These are phyloP conservation scores for Agrotis exclamationis DNA, from an alignment of 2,888 invertebrate genomes.

Conservation along the genomic window DNA sequence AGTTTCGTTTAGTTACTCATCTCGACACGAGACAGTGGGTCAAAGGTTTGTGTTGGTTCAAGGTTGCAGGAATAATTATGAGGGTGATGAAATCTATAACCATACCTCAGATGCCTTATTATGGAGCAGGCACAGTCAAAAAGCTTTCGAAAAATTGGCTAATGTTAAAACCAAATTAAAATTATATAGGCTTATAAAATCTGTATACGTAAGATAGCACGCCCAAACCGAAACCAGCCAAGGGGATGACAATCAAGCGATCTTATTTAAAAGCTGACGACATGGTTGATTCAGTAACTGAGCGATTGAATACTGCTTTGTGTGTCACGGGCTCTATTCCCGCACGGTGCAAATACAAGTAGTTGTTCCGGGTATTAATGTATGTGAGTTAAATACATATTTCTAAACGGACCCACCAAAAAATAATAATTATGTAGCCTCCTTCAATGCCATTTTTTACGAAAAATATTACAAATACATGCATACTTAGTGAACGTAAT, in stretches of 20 bases:
- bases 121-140: too few relatives aligned
- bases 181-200: too few relatives aligned
- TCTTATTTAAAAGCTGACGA: too few relatives aligned
- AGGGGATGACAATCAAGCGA: background rate
- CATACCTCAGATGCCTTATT: background rate
- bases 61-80: conserved; percentile 36
- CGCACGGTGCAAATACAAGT: too few relatives aligned
- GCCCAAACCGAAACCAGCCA: background rate
- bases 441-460: conserved; percentile 6
- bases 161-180: too few relatives aligned
- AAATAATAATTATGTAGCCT: background rate
- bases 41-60: conserved; percentile 50
- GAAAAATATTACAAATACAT: conserved; percentile 29
- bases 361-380: too few relatives aligned
- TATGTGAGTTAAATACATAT: too few relatives aligned
- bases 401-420: too few relatives aligned
- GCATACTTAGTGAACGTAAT: background rate
- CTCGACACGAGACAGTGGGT: conserved; percentile 29
- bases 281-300: background rate
- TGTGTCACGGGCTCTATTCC: too few relatives aligned
- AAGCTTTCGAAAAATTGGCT: too few relatives aligned
- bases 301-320: too few relatives aligned
- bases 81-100: conserved; percentile 19
- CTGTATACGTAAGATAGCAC: too few relatives aligned
- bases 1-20: conserved; percentile 49